phyloP scores from a whole-genome alignment of 2,888 invertebrate genomes.

The Netelia fuscicornis region DNA sequence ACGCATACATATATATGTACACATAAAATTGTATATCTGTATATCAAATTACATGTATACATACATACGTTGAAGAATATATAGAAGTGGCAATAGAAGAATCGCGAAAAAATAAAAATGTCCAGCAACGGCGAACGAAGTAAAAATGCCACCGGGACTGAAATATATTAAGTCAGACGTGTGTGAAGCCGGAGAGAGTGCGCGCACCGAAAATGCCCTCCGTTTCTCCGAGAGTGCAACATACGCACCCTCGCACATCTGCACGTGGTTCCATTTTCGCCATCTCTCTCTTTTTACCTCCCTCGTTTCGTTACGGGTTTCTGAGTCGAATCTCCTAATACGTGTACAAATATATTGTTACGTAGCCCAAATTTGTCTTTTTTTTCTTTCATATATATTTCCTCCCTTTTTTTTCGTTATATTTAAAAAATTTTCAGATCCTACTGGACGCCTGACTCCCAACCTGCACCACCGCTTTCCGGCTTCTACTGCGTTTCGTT shows the following conservation, averaged over 20 bases:
- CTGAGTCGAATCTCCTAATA: constrained; percentile 4
- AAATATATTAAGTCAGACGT: constrained; percentile 62
- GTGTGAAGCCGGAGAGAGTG: constrained; percentile 24
- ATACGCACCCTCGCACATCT: constrained; percentile 36
- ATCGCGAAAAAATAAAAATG: constrained; percentile 55
- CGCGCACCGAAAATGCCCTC: constrained; percentile 51
- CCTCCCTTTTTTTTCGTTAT: neutral
- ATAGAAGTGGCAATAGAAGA: neutral
- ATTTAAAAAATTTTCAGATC: constrained; percentile 18
- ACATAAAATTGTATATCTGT: neutral
- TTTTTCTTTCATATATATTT: constrained; percentile 26
- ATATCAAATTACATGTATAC: neutral
- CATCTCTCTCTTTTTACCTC: neutral
- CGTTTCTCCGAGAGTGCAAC: constrained; percentile 1
- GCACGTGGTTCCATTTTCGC: constrained; percentile 30
- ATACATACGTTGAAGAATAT: neutral
- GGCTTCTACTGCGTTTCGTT: constrained; percentile 27
- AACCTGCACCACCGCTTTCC: neutral
- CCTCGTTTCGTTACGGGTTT: constrained; percentile 25
- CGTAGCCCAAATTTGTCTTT: neutral
- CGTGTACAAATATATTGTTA: constrained; percentile 3
- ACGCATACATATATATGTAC: neutral
- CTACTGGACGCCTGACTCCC: constrained; percentile 12
- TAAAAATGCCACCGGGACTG: constrained; percentile 60
- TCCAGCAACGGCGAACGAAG: constrained; percentile 47